phyloP scores from a whole-genome alignment of 2,797 vertebrate genomes.

The Chromobotia macracanthus region DNA sequence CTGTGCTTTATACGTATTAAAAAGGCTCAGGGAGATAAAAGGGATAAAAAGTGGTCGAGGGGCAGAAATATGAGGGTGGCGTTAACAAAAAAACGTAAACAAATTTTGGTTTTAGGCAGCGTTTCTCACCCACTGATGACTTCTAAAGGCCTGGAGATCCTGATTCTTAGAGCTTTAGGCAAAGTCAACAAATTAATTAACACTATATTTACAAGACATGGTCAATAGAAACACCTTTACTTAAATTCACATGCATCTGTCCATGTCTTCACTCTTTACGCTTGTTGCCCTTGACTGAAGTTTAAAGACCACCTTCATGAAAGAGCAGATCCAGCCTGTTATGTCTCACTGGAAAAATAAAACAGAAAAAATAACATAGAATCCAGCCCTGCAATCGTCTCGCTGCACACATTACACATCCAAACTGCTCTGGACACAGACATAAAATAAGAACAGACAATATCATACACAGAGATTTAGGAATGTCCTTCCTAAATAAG shows the following conservation, averaged over 20 bases:
- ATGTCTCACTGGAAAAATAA: constrained; percentile 85
- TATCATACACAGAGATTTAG: constrained; percentile 59
- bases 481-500: background rate
- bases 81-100: too few relatives aligned
- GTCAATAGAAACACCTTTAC: constrained; percentile 83
- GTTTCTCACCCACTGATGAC: constrained; percentile 77
- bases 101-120: constrained; percentile 83
- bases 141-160: constrained; percentile 72
- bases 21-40: constrained; percentile 50
- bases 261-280: constrained; percentile 59
- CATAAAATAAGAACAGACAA: constrained; percentile 88
- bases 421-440: constrained; percentile 78
- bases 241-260: constrained; percentile 86
- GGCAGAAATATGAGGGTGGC: constrained; percentile 68
- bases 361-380: constrained; percentile 84
- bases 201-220: constrained; percentile 80
- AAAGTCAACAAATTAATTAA: constrained; percentile 91
- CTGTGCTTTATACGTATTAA: constrained; percentile 58
- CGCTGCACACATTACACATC: constrained; percentile 86
- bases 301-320: constrained; percentile 85
- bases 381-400: constrained; percentile 92
- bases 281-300: constrained; percentile 51
- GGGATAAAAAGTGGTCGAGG: constrained; percentile 38
- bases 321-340: constrained; percentile 85
- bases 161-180: constrained; percentile 76